Evolutionary conservation across 2,888 invertebrate species (phyloP), one percentile per base, ranked within the genome.

Genomic region (Perizoma flavofasciatum): DNA sequence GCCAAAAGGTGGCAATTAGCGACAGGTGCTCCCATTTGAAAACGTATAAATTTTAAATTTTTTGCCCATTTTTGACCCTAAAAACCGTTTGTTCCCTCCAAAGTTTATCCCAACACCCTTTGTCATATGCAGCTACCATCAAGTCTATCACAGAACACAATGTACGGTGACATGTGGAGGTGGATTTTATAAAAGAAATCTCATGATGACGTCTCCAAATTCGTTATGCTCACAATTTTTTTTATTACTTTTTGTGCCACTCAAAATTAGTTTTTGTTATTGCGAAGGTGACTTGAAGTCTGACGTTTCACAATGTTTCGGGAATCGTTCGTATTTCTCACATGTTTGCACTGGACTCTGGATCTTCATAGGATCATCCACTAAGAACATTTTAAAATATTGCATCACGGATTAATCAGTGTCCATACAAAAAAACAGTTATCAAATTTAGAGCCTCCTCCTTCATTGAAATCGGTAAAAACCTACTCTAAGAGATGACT

Each of bases 1-100:
- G 90, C 86, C 89, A 85, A 89, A 89, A 89, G 89, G 86, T 89
- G 89, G 90, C 87, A 90, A 91, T 91, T 91, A 91, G 88, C 75
- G 84, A 90, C 91, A 91, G 91, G 91, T 92, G 89, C 83, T 84
- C 78, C 79, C 75, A 83, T 85, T 85, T 73, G 74, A 76, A 82
- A 79, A 79, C 79, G 69, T 75, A 89, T 87, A 86, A 87, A 86
- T 89, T 84, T 76, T 68, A 11, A 78, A 72, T 76, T 86, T 86
- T 85, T 82, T 78, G 71, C 69, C 68, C 63, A 67, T 72, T 72
- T 77, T 72, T 72, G 70, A 51, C 50, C 7, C n/a, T 82, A 83
- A 73, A 74, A 69, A 65, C 45, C 74, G 73, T 74, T 83, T 88
- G 86, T 88, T 83, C 83, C 71, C 61, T 69, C 65, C 63, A 69